Conservation (phyloP, 2,113 vertebrate genomes). For the Oncorhynchus kisutch region DNA sequence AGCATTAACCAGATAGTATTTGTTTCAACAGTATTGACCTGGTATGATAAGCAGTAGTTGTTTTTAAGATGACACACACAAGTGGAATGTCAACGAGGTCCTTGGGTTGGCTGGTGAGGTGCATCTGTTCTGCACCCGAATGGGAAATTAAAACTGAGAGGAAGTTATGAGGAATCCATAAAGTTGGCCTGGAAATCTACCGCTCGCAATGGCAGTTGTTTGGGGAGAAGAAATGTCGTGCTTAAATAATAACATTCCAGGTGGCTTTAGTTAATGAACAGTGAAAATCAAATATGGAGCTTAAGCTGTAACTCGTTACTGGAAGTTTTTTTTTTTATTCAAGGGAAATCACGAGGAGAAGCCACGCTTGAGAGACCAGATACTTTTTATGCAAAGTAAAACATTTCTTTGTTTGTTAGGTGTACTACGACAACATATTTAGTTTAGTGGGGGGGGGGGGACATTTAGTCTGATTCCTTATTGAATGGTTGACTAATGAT, state of each 20-base stretch:
- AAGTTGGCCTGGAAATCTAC: conserved; percentile 74
- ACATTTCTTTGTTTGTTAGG: neutral
- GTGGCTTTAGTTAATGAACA: conserved; percentile 84
- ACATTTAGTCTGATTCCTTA: neutral
- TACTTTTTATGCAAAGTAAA: conserved; percentile 39
- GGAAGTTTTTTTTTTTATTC: conserved; percentile 68
- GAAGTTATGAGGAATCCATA: conserved; percentile 74
- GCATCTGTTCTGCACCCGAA: conserved; percentile 68
- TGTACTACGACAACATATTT: neutral
- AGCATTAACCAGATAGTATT: neutral
- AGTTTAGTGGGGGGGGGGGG: too few relatives aligned
- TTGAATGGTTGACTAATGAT: neutral
- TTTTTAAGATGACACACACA: neutral
- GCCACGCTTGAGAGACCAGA: conserved; percentile 59
- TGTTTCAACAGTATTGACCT: neutral
- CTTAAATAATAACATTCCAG: conserved; percentile 83
- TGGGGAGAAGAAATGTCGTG: conserved; percentile 73
- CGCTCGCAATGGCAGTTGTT: conserved; percentile 77
- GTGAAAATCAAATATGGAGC: conserved; percentile 82
- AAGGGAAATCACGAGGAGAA: conserved; percentile 71
- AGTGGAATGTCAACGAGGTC: conserved; percentile 17
- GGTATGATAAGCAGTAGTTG: conserved; percentile 2
- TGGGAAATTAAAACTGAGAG: conserved; percentile 72
- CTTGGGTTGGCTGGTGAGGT: conserved; percentile 43
- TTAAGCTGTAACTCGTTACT: conserved; percentile 79